Evolutionary conservation across 1,140 invertebrate species (phyloP).

Genomic region (Drosophila lini): DNA sequence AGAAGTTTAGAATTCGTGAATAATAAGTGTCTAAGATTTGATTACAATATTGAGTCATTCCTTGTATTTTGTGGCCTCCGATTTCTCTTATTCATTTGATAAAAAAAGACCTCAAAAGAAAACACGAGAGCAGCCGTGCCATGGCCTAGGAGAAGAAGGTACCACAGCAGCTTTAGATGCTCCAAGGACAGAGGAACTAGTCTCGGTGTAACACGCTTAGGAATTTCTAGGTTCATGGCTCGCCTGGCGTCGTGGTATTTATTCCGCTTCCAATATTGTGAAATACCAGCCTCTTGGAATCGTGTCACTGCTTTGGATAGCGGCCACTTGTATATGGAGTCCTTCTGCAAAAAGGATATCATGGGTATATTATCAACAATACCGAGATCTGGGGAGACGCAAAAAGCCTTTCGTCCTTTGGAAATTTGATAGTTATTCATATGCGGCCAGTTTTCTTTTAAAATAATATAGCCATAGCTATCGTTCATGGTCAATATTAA

Average conservation of each 20-base stretch:
- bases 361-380: conserved; percentile 1
- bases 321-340: neutral
- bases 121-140: neutral
- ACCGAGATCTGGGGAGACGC: neutral
- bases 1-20: neutral
- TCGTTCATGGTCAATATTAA: neutral
- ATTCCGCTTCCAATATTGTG: neutral
- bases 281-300: neutral
- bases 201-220: neutral
- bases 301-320: neutral
- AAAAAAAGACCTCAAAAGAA: neutral
- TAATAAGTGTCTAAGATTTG: neutral
- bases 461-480: neutral
- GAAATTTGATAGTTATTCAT: conserved; percentile 1
- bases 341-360: neutral
- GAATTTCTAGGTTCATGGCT: neutral
- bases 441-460: neutral
- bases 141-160: neutral
- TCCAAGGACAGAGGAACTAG: neutral
- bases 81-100: neutral
- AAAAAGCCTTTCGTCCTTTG: neutral
- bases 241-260: neutral
- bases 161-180: neutral
- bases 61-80: neutral
- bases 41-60: neutral